These are phyloP conservation scores for Plumapathes pennacea DNA, from an alignment of 92 coral and sea anemone genomes.

Conservation along the genomic window DNA sequence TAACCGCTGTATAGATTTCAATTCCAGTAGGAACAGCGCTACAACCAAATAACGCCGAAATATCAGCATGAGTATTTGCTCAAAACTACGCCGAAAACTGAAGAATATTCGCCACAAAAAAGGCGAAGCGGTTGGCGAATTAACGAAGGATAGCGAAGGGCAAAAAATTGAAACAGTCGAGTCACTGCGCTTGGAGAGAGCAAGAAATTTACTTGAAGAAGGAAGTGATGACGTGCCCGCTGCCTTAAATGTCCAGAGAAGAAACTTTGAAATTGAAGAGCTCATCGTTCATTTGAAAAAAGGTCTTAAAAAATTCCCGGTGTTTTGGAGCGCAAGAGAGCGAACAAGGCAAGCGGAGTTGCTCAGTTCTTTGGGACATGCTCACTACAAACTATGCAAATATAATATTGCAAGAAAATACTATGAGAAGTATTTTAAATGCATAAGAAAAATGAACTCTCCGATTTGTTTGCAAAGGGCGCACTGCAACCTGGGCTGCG, in stretches of 20 bases:
- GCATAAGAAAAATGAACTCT: conserved; percentile 34
- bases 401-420: conserved; percentile 54
- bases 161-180: neutral
- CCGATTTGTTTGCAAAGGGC: conserved; percentile 60
- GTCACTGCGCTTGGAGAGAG: neutral
- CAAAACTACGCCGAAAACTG: no score
- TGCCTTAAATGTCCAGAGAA: neutral
- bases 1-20: no score
- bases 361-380: conserved; percentile 45
- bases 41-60: no score
- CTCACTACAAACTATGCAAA: conserved; percentile 52
- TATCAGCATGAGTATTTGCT: no score
- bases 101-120: no score
- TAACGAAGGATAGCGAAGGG: neutral
- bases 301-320: conserved; percentile 7
- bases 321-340: conserved; percentile 2
- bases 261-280: conserved; percentile 11
- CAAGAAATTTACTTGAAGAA: neutral
- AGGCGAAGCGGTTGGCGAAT: neutral
- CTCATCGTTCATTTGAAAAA: conserved; percentile 17
- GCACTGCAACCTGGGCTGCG: conserved; percentile 81
- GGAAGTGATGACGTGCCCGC: neutral
- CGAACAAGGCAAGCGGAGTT: conserved; percentile 15
- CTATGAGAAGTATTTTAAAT: conserved; percentile 57
- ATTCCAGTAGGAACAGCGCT: no score